These are phyloP conservation scores for Porites lobata DNA, from an alignment of 92 coral and sea anemone species.

Conservation along the genomic window DNA sequence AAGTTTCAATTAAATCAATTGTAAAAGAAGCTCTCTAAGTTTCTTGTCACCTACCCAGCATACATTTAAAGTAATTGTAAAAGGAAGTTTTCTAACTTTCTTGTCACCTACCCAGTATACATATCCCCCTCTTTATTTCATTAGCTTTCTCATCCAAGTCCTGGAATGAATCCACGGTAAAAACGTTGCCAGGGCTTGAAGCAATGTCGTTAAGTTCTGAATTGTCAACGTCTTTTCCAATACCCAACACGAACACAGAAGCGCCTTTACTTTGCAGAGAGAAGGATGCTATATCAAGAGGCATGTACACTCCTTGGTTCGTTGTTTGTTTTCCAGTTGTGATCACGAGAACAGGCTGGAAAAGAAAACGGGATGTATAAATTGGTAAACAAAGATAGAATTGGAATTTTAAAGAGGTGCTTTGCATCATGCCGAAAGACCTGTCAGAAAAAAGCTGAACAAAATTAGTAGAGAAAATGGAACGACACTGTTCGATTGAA, in stretches of 20 bases:
- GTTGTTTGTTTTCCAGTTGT: slow-evolving; percentile 76
- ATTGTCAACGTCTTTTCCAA: slow-evolving; percentile 28
- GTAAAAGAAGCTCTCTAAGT: too few species aligned
- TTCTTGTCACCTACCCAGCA: too few species aligned
- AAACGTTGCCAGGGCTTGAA: slow-evolving; percentile 1
- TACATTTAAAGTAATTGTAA: too few species aligned
- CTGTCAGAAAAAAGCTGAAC: too few species aligned
- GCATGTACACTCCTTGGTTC: slow-evolving; percentile 64
- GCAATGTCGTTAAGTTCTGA: slow-evolving; percentile 21
- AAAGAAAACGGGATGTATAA: too few species aligned
- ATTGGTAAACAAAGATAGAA: too few species aligned
- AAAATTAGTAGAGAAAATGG: too few species aligned
- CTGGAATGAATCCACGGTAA: slow-evolving; percentile 57
- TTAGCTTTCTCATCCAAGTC: slow-evolving; percentile 37
- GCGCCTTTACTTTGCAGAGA: not conserved
- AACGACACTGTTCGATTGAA: too few species aligned
- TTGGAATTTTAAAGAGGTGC: too few species aligned
- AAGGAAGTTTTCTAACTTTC: too few species aligned
- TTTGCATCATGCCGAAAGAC: too few species aligned
- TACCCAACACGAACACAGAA: slow-evolving; percentile 4
- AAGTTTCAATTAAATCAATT: too few species aligned
- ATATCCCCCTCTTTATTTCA: slow-evolving; percentile 45
- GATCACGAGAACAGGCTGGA: slow-evolving; percentile 70
- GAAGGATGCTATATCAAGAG: slow-evolving; percentile 35
- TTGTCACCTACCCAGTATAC: slow-evolving; percentile 64